phyloP scores from a whole-genome alignment of 2,888 invertebrate species.

The Vannuccia rotundouncinata region DNA sequence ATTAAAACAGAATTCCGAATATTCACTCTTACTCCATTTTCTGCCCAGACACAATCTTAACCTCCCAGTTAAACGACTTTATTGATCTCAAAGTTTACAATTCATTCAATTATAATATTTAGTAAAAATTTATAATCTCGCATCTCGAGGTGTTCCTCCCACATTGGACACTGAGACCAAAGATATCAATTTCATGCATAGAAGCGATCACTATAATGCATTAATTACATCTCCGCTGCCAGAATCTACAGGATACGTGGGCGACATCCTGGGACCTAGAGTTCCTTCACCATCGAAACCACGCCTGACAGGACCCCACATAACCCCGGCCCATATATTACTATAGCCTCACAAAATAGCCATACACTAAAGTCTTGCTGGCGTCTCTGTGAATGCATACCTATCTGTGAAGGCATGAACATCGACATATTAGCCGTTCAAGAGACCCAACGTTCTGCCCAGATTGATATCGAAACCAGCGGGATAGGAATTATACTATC shows the following conservation, averaged over 20 bases:
- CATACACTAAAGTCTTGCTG: neutral
- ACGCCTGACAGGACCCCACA: neutral
- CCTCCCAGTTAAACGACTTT: neutral
- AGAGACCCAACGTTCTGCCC: neutral
- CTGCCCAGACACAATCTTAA: neutral
- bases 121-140: neutral
- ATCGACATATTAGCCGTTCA: neutral
- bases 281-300: neutral
- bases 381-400: neutral
- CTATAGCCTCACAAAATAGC: neutral
- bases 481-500: neutral
- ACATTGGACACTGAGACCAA: neutral
- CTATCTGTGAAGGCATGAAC: neutral
- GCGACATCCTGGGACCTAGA: neutral
- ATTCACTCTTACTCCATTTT: neutral
- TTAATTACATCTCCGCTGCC: neutral
- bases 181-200: neutral
- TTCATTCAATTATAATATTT: neutral
- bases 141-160: neutral
- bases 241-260: conserved; percentile 1
- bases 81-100: neutral
- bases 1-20: neutral
- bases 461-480: neutral
- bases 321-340: neutral
- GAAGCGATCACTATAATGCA: neutral